Conservation (phyloP, 1,140 invertebrate genomes). For the Achatina immaculata region DNA sequence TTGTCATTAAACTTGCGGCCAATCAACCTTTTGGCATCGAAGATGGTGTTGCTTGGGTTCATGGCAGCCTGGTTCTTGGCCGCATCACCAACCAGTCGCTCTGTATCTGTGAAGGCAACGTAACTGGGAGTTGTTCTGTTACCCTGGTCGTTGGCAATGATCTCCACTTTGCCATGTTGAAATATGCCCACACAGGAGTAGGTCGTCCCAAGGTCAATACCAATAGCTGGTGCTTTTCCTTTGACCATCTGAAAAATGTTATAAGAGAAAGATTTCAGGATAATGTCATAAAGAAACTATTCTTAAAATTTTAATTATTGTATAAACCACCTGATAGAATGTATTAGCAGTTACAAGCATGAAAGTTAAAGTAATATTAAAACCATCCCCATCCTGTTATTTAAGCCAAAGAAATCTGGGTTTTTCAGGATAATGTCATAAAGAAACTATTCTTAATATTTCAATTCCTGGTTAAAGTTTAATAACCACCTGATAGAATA, state of each 20-base stretch:
- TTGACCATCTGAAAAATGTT: slow-evolving; percentile 13
- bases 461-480: too few species aligned
- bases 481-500: too few species aligned
- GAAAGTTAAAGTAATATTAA: not conserved
- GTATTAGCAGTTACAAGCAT: too few species aligned
- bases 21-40: slow-evolving; percentile 45
- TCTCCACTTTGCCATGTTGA: slow-evolving; percentile 80
- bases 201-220: slow-evolving; percentile 74
- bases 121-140: slow-evolving; percentile 76
- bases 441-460: too few species aligned
- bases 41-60: slow-evolving; percentile 44
- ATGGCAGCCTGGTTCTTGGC: slow-evolving; percentile 46
- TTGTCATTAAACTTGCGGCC: slow-evolving; percentile 41
- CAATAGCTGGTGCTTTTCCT: slow-evolving; percentile 61
- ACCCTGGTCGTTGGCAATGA: slow-evolving; percentile 79
- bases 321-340: not conserved
- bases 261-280: too few species aligned
- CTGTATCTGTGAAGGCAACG: slow-evolving; percentile 63
- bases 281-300: too few species aligned
- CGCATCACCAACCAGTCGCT: slow-evolving; percentile 41
- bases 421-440: too few species aligned
- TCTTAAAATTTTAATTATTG: not conserved
- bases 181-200: slow-evolving; percentile 74
- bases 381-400: not conserved
- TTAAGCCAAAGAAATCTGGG: not conserved